A percentile compares a stretch with the other conserved stretches of the same genome.
These are phyloP conservation scores for Pseudomyrmex concolor DNA, from an alignment of 1,140 invertebrate species.

Conservation along the genomic window DNA sequence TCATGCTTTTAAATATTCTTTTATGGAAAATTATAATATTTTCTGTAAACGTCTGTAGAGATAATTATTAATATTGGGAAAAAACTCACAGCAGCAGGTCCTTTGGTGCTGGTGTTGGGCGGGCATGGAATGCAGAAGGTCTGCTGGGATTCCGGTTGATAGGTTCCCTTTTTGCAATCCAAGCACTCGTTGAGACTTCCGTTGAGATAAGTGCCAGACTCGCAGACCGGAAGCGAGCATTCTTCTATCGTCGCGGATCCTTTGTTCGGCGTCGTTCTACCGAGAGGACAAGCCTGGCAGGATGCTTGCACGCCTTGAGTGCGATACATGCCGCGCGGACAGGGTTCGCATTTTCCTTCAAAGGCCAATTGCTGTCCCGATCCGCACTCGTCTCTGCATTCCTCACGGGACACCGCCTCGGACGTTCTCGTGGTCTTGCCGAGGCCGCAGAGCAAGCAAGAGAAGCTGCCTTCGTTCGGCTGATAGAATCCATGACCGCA, in stretches of 20 bases:
- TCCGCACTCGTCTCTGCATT: constrained; percentile 96
- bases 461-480: constrained; percentile 95
- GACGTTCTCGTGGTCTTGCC: constrained; percentile 97
- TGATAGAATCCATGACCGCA: constrained; percentile 98
- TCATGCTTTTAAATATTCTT: not conserved
- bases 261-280: constrained; percentile 93
- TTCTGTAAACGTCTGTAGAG: not conserved
- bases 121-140: constrained; percentile 95
- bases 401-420: constrained; percentile 94
- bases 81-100: constrained; percentile 90
- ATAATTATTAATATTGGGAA: not conserved
- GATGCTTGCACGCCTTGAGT: constrained; percentile 94
- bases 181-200: constrained; percentile 93
- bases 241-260: constrained; percentile 94
- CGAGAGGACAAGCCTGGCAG: constrained; percentile 94
- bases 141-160: constrained; percentile 96
- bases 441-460: constrained; percentile 94
- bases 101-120: constrained; percentile 95
- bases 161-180: constrained; percentile 95
- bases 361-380: constrained; percentile 94
- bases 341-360: constrained; percentile 96
- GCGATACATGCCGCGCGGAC: constrained; percentile 95
- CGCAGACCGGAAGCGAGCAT: constrained; percentile 95
- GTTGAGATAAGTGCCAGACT: constrained; percentile 94
- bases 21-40: not conserved